phyloP scores from a whole-genome alignment of 2,888 invertebrate genomes.

The Laspeyria flexula region DNA sequence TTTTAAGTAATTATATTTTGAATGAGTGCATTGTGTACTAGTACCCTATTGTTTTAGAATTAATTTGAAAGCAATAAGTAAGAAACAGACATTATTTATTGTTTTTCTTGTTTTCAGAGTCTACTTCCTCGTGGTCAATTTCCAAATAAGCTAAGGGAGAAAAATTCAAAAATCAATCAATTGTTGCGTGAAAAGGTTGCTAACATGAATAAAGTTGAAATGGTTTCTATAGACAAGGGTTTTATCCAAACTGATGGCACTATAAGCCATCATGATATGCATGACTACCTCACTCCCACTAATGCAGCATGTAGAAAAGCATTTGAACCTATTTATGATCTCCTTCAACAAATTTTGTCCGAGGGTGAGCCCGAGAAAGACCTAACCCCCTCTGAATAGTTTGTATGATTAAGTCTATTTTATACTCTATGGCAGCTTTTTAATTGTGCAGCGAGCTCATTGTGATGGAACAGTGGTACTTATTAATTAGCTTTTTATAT shows the following conservation, averaged over 20 bases:
- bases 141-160: constrained; percentile 92
- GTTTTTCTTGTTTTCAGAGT: constrained; percentile 87
- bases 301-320: constrained; percentile 95
- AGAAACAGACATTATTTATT: no score
- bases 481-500: constrained; percentile 80
- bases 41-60: no score
- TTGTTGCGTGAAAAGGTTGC: constrained; percentile 88
- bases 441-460: constrained; percentile 74
- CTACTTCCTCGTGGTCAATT: constrained; percentile 95
- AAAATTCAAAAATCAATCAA: constrained; percentile 91
- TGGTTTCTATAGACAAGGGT: constrained; percentile 92
- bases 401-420: constrained; percentile 27
- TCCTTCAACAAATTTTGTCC: constrained; percentile 90
- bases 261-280: constrained; percentile 96
- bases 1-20: no score
- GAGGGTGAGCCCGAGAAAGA: constrained; percentile 92
- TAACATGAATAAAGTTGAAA: constrained; percentile 90
- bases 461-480: constrained; percentile 81
- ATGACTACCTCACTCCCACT: constrained; percentile 95
- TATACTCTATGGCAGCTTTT: constrained; percentile 57
- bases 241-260: constrained; percentile 92
- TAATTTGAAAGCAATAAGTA: no score
- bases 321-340: constrained; percentile 93
- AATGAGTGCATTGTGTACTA: no score
- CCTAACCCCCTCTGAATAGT: constrained; percentile 90